These are phyloP conservation scores for Cervus canadensis DNA, from an alignment of 2,113 vertebrate species.

Conservation along the genomic window DNA sequence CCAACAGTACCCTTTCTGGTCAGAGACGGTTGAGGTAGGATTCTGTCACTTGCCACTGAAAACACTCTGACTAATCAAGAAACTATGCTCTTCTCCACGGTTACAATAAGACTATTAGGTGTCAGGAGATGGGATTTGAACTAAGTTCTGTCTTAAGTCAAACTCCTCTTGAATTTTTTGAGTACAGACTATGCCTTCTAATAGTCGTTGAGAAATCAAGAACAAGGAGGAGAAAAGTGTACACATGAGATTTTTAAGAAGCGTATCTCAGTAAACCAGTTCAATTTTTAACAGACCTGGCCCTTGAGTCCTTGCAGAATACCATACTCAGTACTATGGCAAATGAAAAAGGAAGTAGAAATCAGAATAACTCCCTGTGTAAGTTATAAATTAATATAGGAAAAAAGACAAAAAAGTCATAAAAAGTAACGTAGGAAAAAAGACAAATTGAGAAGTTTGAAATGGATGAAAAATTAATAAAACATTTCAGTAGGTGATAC, in stretches of 20 bases:
- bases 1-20: not conserved
- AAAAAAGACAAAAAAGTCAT: not conserved
- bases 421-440: not conserved
- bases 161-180: not conserved
- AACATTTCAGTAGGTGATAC: not conserved
- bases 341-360: not conserved
- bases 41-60: not conserved
- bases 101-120: not conserved
- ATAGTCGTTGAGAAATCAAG: not conserved
- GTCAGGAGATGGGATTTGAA: not conserved
- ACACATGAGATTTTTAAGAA: not conserved
- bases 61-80: not conserved
- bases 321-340: not conserved
- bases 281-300: not conserved
- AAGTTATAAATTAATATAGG: not conserved
- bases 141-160: not conserved
- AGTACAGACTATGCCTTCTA: not conserved
- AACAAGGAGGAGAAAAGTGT: not conserved
- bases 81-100: not conserved
- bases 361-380: not conserved
- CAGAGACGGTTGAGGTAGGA: not conserved
- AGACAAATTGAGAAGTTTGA: not conserved
- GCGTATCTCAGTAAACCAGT: not conserved
- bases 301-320: not conserved
- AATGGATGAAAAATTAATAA: not conserved